Conservation (phyloP, 1,140 invertebrate species). For the Panonychus citri region DNA sequence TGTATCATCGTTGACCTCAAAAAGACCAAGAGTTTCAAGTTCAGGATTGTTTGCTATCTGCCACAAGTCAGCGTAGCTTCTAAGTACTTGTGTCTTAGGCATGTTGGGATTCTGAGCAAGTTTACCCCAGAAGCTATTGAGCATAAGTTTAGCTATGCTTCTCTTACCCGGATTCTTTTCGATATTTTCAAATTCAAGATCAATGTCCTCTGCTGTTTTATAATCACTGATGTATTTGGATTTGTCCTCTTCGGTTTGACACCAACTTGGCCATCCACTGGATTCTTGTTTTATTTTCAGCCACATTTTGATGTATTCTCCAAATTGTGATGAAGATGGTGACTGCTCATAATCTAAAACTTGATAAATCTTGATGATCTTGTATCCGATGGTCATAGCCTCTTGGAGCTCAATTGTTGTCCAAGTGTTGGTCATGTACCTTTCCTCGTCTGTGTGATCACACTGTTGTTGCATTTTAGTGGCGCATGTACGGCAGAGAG, state of each 20-base stretch:
- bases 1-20: not conserved
- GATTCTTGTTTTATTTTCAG: not conserved
- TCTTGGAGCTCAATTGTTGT: constrained; percentile 20
- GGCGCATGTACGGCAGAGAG: constrained; percentile 14
- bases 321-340: no score
- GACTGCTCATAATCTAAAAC: constrained; percentile 19
- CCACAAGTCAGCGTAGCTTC: not conserved
- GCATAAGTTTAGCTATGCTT: constrained; percentile 13
- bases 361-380: constrained; percentile 20
- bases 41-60: not conserved
- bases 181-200: constrained; percentile 13
- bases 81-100: constrained; percentile 16
- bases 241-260: not conserved
- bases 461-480: constrained; percentile 7
- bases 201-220: not conserved
- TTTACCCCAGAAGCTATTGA: constrained; percentile 19
- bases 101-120: constrained; percentile 17
- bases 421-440: constrained; percentile 21
- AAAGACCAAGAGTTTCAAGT: not conserved
- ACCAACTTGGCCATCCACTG: not conserved
- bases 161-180: constrained; percentile 19
- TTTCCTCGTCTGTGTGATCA: constrained; percentile 18
- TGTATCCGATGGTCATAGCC: constrained; percentile 20
- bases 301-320: no score
- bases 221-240: not conserved